Evolutionary conservation across 2,797 vertebrate genomes (phyloP), one percentile per base, ranked within the genome.

Genomic region (Scarus forsteni): DNA sequence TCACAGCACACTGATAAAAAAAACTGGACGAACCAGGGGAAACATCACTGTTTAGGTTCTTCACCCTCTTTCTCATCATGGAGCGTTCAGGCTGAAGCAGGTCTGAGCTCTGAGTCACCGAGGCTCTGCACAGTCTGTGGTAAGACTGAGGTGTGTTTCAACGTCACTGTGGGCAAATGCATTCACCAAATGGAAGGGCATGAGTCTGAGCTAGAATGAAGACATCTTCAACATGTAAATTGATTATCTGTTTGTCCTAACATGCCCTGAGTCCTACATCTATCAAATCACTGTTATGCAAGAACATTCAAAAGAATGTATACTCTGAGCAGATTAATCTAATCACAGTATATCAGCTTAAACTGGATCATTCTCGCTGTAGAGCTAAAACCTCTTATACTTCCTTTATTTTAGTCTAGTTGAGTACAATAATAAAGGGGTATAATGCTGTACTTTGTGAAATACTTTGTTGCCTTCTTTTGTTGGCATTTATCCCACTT

Each of bases 21-120:
- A 66, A 58, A 83, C 61, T 53, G 57, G 70, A 73, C 51, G 0
- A 11, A 57, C 75, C 8, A 1, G 70, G 40, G 50, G 34, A 27
- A 55, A 18, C n/a, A 35, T 75, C 68, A 77, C 11, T 0, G 0
- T 56, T n/a, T 49, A 68, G 40, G 13, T 38, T 66, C 35, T 45
- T 70, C 56, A 55, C 55, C 54, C 54, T 54, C 60, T 83, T 82
- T 71, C 50, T 49, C 54, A 10, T 57, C 43, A 54, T 71, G 56
- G 63, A 60, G 66, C 36, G 61, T 51, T 81, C 82, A 51, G 71
- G 86, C 11, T 5, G 1, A 11, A 15, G 66, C 75, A 65, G 60
- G 76, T 75, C 40, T 3, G 35, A 56, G 44, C 52, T 19, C 15
- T 88, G 89, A 88, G 36, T 86, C 88, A 89, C 36, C 0, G 7